These are phyloP conservation scores for Sula dactylatra DNA, from an alignment of 2,113 vertebrate species.

Conservation along the genomic window DNA sequence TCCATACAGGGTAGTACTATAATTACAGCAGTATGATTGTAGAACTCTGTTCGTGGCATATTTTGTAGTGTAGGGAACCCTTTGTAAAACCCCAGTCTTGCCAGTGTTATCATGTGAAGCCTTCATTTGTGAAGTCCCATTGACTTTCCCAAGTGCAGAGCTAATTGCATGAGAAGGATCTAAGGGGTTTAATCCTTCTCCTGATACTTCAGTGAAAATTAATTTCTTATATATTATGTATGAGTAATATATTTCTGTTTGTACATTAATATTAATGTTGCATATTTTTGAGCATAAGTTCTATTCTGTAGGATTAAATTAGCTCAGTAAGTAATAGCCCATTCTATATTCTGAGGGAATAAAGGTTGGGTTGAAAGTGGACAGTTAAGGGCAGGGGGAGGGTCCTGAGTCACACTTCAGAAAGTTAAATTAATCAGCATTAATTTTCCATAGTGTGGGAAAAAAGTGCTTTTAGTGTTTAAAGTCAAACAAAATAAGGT, in stretches of 20 bases:
- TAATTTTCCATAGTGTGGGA: background rate
- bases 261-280: conserved; percentile 53
- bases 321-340: background rate
- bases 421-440: background rate
- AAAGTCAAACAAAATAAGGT: background rate
- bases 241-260: conserved; percentile 64
- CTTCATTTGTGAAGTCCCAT: conserved; percentile 15
- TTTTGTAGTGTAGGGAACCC: background rate
- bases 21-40: background rate
- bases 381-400: background rate
- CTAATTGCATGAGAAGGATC: conserved; percentile 50
- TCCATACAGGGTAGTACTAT: background rate
- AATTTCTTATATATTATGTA: conserved; percentile 69
- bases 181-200: conserved; percentile 43
- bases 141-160: conserved; percentile 38
- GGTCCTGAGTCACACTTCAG: background rate
- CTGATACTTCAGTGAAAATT: conserved; percentile 58
- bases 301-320: conserved; percentile 36
- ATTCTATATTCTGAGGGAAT: background rate
- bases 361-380: background rate
- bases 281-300: conserved; percentile 38
- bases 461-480: background rate
- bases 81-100: background rate
- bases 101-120: background rate
- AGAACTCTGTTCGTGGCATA: background rate